Evolutionary conservation across 2,113 vertebrate species (phyloP).

Genomic region (Brachypteracias leptosomus): DNA sequence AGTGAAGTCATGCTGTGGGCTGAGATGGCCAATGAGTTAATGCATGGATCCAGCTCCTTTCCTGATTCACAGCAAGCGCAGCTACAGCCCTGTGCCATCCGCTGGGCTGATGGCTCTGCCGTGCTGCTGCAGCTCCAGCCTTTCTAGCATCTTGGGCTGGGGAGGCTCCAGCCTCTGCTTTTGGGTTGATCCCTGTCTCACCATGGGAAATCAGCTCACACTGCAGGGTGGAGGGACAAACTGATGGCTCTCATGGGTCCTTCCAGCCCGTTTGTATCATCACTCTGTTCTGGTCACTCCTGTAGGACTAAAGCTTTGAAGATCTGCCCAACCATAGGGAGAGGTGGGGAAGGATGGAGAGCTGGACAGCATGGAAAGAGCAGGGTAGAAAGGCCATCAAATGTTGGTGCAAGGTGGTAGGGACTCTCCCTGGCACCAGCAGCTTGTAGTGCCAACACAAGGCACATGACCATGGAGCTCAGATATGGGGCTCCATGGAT

Average conservation of each 20-base stretch:
- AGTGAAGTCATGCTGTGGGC: slow-evolving; percentile 63
- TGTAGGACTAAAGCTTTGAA: not conserved
- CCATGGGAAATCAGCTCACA: not conserved
- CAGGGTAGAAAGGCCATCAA: not conserved
- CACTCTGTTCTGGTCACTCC: not conserved
- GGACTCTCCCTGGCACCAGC: not conserved
- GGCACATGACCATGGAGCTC: accelerated
- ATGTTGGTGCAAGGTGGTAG: accelerated
- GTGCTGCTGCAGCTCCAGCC: not conserved
- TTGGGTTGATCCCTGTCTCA: not conserved
- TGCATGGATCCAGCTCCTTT: slow-evolving; percentile 22
- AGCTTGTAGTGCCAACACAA: accelerated
- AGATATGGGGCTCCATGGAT: not conserved
- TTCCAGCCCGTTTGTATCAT: not conserved
- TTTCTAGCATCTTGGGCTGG: not conserved
- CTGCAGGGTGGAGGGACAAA: not conserved
- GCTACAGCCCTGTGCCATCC: not conserved
- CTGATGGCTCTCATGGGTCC: not conserved
- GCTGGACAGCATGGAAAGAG: not conserved
- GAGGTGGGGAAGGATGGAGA: not conserved
- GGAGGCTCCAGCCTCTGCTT: not conserved
- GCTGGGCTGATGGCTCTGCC: accelerated
- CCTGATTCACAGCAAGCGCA: not conserved
- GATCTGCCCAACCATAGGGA: not conserved
- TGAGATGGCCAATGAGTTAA: slow-evolving; percentile 45